These are phyloP conservation scores for Anomalospiza imberbis DNA, from an alignment of 2,797 vertebrate genomes.

Conservation along the genomic window DNA sequence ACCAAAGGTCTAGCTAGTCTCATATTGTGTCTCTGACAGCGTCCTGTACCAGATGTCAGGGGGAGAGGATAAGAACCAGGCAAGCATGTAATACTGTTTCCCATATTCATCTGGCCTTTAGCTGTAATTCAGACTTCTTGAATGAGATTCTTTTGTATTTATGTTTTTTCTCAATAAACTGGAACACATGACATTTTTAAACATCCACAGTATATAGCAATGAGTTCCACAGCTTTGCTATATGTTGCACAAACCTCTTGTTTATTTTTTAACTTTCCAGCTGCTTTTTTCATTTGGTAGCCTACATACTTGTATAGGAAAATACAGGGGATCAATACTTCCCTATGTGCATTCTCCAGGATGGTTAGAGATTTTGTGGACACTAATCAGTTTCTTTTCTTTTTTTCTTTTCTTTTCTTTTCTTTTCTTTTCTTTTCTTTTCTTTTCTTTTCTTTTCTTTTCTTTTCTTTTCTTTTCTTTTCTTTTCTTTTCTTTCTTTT, in stretches of 20 bases:
- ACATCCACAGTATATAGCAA: background rate
- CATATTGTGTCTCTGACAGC: background rate
- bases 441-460: too few relatives aligned
- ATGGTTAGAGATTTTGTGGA: background rate
- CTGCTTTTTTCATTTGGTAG: background rate
- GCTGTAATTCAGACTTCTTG: background rate
- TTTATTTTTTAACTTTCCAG: background rate
- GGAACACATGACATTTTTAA: background rate
- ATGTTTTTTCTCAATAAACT: background rate
- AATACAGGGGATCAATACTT: background rate
- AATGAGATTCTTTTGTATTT: background rate
- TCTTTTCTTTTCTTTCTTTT: too few relatives aligned
- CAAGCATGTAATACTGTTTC: background rate
- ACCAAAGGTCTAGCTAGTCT: background rate
- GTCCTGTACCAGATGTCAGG: background rate
- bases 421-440: too few relatives aligned
- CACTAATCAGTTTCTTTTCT: background rate
- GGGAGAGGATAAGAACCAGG: slow-evolving; percentile 4
- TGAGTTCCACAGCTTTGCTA: background rate
- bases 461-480: too few relatives aligned
- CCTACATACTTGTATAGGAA: background rate
- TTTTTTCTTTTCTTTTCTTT: fast-evolving
- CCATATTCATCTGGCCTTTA: background rate
- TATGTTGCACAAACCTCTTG: background rate
- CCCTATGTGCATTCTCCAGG: background rate